These are phyloP conservation scores for Tachina fera DNA, from an alignment of 2,888 invertebrate species.

Conservation along the genomic window DNA sequence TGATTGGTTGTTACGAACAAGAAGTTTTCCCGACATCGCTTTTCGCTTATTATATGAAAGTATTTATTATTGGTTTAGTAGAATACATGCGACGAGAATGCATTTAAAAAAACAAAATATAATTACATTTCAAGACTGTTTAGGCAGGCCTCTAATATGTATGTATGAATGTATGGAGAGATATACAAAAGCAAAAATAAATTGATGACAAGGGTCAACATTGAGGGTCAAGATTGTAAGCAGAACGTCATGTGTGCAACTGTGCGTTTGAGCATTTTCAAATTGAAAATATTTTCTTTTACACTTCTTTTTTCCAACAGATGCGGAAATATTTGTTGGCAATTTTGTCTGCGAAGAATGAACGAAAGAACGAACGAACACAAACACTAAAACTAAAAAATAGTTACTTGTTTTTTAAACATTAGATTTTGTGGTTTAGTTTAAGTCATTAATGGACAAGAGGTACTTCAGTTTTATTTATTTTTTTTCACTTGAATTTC, in stretches of 20 bases:
- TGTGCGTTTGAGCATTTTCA: slow-evolving; percentile 40
- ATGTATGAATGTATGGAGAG: too few species aligned
- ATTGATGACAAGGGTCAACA: slow-evolving; percentile 71
- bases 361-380: slow-evolving; percentile 25
- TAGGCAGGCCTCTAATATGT: too few species aligned
- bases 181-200: slow-evolving; percentile 61
- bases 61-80: too few species aligned
- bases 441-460: slow-evolving; percentile 55
- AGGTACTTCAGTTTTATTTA: slow-evolving; percentile 6
- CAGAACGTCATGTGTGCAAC: slow-evolving; percentile 68
- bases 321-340: slow-evolving; percentile 63
- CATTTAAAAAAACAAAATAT: too few species aligned
- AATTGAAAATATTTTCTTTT: slow-evolving; percentile 54
- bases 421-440: slow-evolving; percentile 70
- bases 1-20: too few species aligned
- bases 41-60: too few species aligned
- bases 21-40: too few species aligned
- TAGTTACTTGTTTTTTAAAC: slow-evolving; percentile 9
- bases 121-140: too few species aligned
- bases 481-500: slow-evolving; percentile 9
- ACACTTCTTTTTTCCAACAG: slow-evolving; percentile 56
- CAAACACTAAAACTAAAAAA: slow-evolving; percentile 6
- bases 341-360: slow-evolving; percentile 37
- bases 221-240: slow-evolving; percentile 52
- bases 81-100: too few species aligned